phyloP scores from a whole-genome alignment of 2,888 invertebrate species.

The Kryphioiulus occultus region DNA sequence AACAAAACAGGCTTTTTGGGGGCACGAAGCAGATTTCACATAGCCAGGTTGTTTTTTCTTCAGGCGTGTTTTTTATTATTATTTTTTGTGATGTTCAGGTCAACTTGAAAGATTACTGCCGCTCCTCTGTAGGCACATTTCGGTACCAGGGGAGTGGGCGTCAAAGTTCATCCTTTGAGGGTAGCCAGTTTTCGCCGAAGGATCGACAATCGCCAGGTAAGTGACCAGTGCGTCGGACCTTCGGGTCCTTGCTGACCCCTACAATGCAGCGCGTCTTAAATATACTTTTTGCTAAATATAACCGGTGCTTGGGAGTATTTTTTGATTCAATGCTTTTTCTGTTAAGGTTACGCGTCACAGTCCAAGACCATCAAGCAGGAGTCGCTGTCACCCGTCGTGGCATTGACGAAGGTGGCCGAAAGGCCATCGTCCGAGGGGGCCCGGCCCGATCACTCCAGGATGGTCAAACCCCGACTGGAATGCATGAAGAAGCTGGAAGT shows the following conservation, averaged over 20 bases:
- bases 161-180: not conserved
- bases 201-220: not conserved
- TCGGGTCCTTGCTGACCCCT: not conserved
- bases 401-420: not conserved
- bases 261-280: not conserved
- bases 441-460: not conserved
- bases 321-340: not conserved
- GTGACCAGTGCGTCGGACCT: not conserved
- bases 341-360: not conserved
- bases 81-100: constrained; percentile 39
- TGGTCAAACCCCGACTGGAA: not conserved
- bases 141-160: not conserved
- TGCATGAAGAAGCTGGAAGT: constrained; percentile 47
- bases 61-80: no score
- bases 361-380: not conserved
- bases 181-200: not conserved
- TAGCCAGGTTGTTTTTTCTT: no score
- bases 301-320: no score
- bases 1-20: no score
- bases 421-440: not conserved
- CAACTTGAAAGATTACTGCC: constrained; percentile 49
- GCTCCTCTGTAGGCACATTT: constrained; percentile 10
- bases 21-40: no score
- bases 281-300: not conserved
- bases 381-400: not conserved